Percentiles rank a stretch among this genome's conserved stretches.
These are phyloP conservation scores for Caenorhabditis briggsae DNA, from an alignment of 1,140 invertebrate species.

Conservation along the genomic window DNA sequence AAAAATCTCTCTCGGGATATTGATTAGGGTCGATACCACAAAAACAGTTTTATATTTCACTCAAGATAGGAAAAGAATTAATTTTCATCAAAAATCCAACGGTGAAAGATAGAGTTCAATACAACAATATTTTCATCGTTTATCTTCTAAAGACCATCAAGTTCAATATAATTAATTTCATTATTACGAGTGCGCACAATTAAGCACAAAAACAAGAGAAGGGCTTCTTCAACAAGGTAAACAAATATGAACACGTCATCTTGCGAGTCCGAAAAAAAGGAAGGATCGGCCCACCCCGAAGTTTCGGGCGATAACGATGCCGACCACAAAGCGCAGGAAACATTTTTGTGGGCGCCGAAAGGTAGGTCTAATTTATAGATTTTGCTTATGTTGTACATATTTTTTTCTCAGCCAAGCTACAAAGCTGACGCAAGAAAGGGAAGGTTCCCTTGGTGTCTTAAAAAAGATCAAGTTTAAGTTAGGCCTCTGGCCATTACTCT, in stretches of 20 bases:
- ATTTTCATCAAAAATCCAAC: no score
- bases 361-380: slow-evolving; percentile 10
- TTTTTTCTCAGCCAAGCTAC: neutral
- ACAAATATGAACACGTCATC: slow-evolving; percentile 1
- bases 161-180: no score
- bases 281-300: neutral
- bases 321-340: slow-evolving; percentile 47
- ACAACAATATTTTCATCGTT: no score
- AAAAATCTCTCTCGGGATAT: neutral
- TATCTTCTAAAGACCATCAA: no score
- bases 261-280: neutral
- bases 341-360: neutral
- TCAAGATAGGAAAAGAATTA: no score
- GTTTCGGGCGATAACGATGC: slow-evolving; percentile 4
- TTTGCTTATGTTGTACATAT: neutral
- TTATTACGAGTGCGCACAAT: no score
- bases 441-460: neutral
- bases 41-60: neutral
- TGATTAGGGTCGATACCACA: neutral
- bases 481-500: slow-evolving; percentile 27
- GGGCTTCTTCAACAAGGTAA: neutral
- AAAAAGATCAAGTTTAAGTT: slow-evolving; percentile 41
- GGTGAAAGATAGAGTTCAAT: no score
- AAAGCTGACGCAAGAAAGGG: neutral
- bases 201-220: no score